phyloP scores from a whole-genome alignment of 1,140 invertebrate species.

The Pinna nobilis region DNA sequence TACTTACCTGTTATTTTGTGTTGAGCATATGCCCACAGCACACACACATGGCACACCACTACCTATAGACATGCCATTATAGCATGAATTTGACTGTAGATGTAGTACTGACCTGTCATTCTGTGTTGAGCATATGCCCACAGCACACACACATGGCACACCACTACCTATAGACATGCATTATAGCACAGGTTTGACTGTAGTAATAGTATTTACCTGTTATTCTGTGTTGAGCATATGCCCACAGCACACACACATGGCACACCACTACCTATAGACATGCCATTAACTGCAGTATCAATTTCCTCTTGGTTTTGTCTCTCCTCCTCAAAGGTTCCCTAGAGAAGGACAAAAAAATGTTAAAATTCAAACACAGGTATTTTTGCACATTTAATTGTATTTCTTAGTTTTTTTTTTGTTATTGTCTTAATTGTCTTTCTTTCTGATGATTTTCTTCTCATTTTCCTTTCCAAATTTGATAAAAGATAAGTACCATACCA shows the following conservation, averaged over 20 bases:
- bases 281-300: constrained; percentile 53
- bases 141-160: constrained; percentile 59
- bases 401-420: no score
- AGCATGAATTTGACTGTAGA: no score
- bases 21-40: constrained; percentile 67
- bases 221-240: constrained; percentile 63
- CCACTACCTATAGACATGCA: no score
- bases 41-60: constrained; percentile 65
- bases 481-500: no score
- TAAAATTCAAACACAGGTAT: no score
- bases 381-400: no score
- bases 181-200: no score
- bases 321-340: constrained; percentile 53
- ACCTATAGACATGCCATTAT: constrained; percentile 54
- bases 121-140: constrained; percentile 64
- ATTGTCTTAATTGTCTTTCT: no score
- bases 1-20: constrained; percentile 50
- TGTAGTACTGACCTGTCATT: constrained; percentile 62
- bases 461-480: no score
- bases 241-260: constrained; percentile 66
- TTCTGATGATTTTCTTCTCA: no score
- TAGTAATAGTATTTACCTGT: neutral
- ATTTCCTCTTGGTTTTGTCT: constrained; percentile 51
- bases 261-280: constrained; percentile 63
- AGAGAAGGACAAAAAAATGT: constrained; percentile 41